Base-by-base conservation (phyloP, 1,140 invertebrate genomes). In the Diuraphis noxia region DNA sequence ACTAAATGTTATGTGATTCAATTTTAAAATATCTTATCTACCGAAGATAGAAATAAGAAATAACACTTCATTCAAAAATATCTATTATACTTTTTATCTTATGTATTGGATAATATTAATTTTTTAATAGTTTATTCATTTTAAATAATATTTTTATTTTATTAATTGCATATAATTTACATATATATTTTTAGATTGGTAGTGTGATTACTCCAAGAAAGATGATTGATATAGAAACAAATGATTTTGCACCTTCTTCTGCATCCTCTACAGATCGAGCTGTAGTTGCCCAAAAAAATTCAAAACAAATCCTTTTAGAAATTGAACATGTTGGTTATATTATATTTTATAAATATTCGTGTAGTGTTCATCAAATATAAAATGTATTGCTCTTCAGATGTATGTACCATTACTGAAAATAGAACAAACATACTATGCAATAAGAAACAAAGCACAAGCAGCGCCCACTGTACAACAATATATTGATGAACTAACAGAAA, bases 161-260 rank as follows among this genome's bases (percentile, higher is more conserved):
- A 43, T 77, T 21, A 13, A 30, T 87, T 52, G n/a, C 56, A 0
- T 90, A 21, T 49, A 49, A 49, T 23, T 4, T 72, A 23, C n/a
- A n/a, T n/a, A n/a, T 17, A 72, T 72, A 72, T 85, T 77, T 88
- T 87, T 84, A 92, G 92, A 38, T 92, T 84, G 92, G 92, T 2
- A 92, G 88, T 77, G 92, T 92, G 23, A 88, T 90, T 19, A 92
- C 92, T 56, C 92, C 92, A 10, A 92, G 91, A 77, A 92, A 92
- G 36, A 92, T 91, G 30, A 92, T 92, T 40, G 92, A 92, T 79
- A 92, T 85, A 17, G 92, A 92, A 84, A 41, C 38, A 79, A 52
- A 89, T 43, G 81, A 63, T 41, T 88, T 88, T 40, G 25, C 43
- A 21, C 40, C 49, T 4, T 46, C 41, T 56, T 46, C 72, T 34